These are phyloP conservation scores for Aphaenogaster rudis DNA, from an alignment of 1,140 invertebrate species.

Conservation along the genomic window DNA sequence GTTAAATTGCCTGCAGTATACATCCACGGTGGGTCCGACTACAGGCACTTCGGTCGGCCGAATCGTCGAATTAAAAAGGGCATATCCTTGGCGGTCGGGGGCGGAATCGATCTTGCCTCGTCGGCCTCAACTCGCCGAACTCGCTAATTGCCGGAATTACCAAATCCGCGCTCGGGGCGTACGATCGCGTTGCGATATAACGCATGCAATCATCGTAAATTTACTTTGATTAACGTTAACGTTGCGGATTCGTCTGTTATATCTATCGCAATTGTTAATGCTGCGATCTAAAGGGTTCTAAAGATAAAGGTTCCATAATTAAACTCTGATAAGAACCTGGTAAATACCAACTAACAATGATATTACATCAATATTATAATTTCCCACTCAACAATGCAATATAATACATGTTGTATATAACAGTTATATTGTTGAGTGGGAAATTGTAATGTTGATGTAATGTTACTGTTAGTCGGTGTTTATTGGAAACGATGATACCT, in stretches of 20 bases:
- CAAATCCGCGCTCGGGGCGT: constrained; percentile 31
- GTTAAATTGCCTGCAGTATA: constrained; percentile 60
- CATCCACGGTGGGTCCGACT: not conserved
- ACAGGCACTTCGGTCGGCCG: constrained; percentile 41
- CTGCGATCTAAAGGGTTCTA: not conserved
- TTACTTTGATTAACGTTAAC: constrained; percentile 32
- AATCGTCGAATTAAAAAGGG: constrained; percentile 53
- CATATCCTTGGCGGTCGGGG: constrained; percentile 2
- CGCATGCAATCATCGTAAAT: not conserved
- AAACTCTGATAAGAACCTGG: constrained; percentile 1
- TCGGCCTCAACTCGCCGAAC: constrained; percentile 12
- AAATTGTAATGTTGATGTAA: too few species aligned
- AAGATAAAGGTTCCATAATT: not conserved
- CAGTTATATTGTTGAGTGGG: too few species aligned
- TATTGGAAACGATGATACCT: not conserved
- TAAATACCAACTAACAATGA: too few species aligned
- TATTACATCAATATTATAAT: too few species aligned
- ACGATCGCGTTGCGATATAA: constrained; percentile 17
- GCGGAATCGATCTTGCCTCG: constrained; percentile 50
- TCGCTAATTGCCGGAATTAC: constrained; percentile 46
- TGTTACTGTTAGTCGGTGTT: too few species aligned
- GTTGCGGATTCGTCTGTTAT: not conserved
- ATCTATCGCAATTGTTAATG: not conserved
- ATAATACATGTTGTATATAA: too few species aligned
- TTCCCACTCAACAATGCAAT: too few species aligned